phyloP scores from a whole-genome alignment of 1,140 invertebrate species.

The Planococcus citri region DNA sequence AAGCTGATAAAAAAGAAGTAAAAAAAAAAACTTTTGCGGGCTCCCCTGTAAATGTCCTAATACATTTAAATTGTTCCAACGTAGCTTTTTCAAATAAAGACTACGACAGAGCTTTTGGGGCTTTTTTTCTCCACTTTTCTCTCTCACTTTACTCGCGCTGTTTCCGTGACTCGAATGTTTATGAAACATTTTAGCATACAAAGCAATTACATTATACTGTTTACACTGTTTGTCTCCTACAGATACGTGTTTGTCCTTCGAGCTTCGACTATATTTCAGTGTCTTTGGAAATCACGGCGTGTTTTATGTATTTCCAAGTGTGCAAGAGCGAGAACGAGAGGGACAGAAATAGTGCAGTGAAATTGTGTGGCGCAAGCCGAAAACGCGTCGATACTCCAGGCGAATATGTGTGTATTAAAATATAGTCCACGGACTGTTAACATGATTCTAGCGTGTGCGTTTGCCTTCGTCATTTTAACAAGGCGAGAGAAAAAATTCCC shows the following conservation, averaged over 20 bases:
- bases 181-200: constrained; percentile 4
- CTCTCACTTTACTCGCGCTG: background rate
- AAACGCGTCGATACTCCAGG: too few relatives aligned
- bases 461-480: too few relatives aligned
- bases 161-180: constrained; percentile 6
- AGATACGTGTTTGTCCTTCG: constrained; percentile 1
- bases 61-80: constrained; percentile 4
- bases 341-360: too few relatives aligned
- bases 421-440: too few relatives aligned
- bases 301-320: too few relatives aligned
- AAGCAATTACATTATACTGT: constrained; percentile 7
- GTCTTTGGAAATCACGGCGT: too few relatives aligned
- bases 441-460: too few relatives aligned
- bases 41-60: constrained; percentile 1
- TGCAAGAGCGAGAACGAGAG: too few relatives aligned
- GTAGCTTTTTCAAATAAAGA: background rate
- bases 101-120: background rate
- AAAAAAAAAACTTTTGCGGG: background rate
- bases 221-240: background rate
- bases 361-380: too few relatives aligned
- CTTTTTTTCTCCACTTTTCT: background rate
- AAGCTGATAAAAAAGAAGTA: background rate
- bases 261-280: background rate
- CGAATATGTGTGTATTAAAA: too few relatives aligned
- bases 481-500: too few relatives aligned